Evolutionary conservation across 2,797 vertebrate genomes (phyloP), one percentile per base, ranked within the genome.

Genomic region (Sphenodon punctatus): DNA sequence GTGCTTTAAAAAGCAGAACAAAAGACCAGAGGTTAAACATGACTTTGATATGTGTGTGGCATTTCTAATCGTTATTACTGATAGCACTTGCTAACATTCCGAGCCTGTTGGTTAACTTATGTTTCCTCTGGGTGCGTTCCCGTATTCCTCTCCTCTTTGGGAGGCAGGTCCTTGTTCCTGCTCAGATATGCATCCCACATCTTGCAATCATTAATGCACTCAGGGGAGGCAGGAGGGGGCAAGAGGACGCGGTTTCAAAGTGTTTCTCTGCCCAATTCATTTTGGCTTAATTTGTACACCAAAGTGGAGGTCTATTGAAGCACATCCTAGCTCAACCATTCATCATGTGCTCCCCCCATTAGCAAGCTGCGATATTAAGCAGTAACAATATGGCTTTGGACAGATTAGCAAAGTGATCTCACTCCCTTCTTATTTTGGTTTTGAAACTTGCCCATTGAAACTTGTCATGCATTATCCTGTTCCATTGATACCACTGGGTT

Each of bases 131-230:
- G 86, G 92, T 90, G 81, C 10, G 0, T 90, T 95, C 77, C 89
- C 78, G 82, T 93, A 84, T 92, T 93, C 66, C n/a, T 89, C 80
- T 84, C 46, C 71, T 89, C 77, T 92, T 91, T 79, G 89, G 80
- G 81, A 92, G 75, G 75, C 68, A 85, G 67, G 78, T 80, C 87
- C 72, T 87, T 80, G 61, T 81, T 92, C 85, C 86, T 84, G 75
- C 61, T 92, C 73, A 92, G 89, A 90, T 88, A 88, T 61, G 69
- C 74, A 55, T 86, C 79, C 85, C 88, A 94, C 96, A 96, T 95
- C 92, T 95, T 96, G 92, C 56, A 95, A 89, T 89, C 92, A 91
- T 96, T 95, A 95, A 91, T 48, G 74, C 32, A 75, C 88, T 78
- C 90, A 19, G 38, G 92, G 89, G 88, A 90, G 85, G 86, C 94